Evolutionary conservation across 2,888 invertebrate genomes (phyloP), one percentile per base, ranked within the genome.

Genomic region (Idaea straminata): DNA sequence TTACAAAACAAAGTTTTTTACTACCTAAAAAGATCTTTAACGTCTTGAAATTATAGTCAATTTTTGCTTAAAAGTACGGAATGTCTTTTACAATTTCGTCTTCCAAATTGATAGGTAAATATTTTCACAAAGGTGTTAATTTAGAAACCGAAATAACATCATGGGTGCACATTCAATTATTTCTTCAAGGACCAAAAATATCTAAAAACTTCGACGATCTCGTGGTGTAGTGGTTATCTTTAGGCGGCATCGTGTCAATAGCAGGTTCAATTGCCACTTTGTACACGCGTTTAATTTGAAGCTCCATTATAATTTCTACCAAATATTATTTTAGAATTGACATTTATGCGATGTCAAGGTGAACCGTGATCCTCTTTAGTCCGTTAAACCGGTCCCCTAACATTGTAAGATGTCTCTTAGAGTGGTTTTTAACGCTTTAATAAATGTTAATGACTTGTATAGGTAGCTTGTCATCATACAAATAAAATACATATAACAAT

Each of bases 291-390:
- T 47, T 7, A 5, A 13, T 47, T 47, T 47, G 47, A 13, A 5
- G 5, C 47, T 47, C 47, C 25, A 25, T 47, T 47, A 47, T 47
- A 47, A 47, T 47, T 47, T 59, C 74, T 63, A 69, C 64, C 61
- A 66, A 65, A 72, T 70, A 66, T 68, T 72, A 73, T 73, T 72
- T 70, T 71, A 62, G 64, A 62, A 69, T 70, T 78, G 82, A 77
- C 82, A 83, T 83, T 83, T 80, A 69, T 62, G 71, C 69, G 67
- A 75, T 81, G 86, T 85, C 86, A 86, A 87, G 86, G 87, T 82
- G 78, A 83, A 72, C 72, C 66, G 15, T 25, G 65, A 78, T 75
- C 77, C 68, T 78, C 74, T 71, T 75, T 70, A 59, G 75, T 77
- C 73, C 74, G 77, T 78, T 77, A 77, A 78, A 85, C 84, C 82